Base-by-base conservation (phyloP, 2,888 invertebrate species). In the Elysia crispata region DNA sequence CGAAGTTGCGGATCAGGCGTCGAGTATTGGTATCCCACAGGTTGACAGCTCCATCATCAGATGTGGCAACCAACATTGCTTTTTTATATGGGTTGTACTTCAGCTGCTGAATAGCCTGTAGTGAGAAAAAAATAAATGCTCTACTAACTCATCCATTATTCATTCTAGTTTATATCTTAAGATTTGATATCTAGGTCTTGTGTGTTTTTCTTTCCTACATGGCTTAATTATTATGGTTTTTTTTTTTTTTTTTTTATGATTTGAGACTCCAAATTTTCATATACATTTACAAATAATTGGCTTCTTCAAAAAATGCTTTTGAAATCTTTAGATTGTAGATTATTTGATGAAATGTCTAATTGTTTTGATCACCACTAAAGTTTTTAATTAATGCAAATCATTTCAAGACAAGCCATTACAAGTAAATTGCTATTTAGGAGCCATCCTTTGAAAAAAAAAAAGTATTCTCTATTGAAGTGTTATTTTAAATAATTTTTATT, bases 11-110 rank as follows among this genome's bases (percentile, higher is more conserved):
- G 11, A 91, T 74, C 33, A 89, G 84, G 66, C 88, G 86, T 1
- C 90, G 84, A 18, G 86, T 84, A 82, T 89, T 90, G 23, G 89
- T 86, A 82, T 92, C 92, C 92, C 92, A 92, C 31, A 92, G 84
- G 69, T 86, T 86, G n/a, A 92, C 88, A 33, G 85, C 83, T 8
- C 92, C 92, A 81, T 90, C 89, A 82, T 92, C 92, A 8, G 90
- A 91, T 3, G 87, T 90, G 0, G 91, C 84, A 0, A 89, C 92
- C 30, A 92, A 84, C 64, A 91, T 76, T 0, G 91, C 88, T 75
- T 89, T 89, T 83, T 88, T 89, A 60, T 85, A 85, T 41, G 84
- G 82, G 77, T 89, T 91, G 83, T 89, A 92, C 83, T 88, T 87
- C 28, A 92, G 76, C 81, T 89, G 88, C 31, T 87, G 85, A n/a